phyloP scores from a whole-genome alignment of 2,888 invertebrate species.

The Parnassius orleans region DNA sequence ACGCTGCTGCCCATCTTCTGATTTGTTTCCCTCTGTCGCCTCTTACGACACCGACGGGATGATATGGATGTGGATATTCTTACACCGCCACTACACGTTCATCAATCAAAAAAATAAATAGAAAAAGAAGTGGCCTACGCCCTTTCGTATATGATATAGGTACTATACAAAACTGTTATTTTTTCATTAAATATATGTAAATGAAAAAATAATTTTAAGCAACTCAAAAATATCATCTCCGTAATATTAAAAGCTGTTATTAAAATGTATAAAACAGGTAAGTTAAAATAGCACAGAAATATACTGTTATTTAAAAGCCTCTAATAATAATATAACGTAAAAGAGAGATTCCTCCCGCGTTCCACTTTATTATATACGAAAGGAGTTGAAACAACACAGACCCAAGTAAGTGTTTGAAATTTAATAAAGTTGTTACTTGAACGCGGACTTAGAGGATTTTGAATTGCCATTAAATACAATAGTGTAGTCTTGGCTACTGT shows the following conservation, averaged over 20 bases:
- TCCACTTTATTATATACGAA: conserved; percentile 22
- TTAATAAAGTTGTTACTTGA: conserved; percentile 26
- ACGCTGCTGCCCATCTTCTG: too few species aligned
- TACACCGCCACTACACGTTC: too few species aligned
- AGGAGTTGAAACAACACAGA: conserved; percentile 17
- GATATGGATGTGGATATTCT: too few species aligned
- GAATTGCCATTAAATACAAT: background rate
- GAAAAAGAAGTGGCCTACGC: too few species aligned
- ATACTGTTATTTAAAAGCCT: background rate
- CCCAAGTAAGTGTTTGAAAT: conserved; percentile 28
- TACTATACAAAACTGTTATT: background rate
- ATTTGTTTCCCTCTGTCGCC: too few species aligned
- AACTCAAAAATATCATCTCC: background rate
- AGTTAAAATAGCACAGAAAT: conserved; percentile 4
- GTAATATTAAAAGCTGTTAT: conserved; percentile 4
- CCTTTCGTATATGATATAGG: too few species aligned
- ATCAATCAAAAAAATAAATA: too few species aligned
- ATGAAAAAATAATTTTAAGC: background rate
- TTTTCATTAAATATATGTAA: background rate
- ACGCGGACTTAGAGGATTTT: conserved; percentile 11
- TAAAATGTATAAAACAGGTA: conserved; percentile 1
- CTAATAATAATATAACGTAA: conserved; percentile 1
- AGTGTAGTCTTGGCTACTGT: background rate
- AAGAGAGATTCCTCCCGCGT: background rate
- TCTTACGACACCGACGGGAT: too few species aligned